phyloP scores from a whole-genome alignment of 37 sponge, comb jelly and placozoan species.

The Halisarca cf. caerulea region DNA sequence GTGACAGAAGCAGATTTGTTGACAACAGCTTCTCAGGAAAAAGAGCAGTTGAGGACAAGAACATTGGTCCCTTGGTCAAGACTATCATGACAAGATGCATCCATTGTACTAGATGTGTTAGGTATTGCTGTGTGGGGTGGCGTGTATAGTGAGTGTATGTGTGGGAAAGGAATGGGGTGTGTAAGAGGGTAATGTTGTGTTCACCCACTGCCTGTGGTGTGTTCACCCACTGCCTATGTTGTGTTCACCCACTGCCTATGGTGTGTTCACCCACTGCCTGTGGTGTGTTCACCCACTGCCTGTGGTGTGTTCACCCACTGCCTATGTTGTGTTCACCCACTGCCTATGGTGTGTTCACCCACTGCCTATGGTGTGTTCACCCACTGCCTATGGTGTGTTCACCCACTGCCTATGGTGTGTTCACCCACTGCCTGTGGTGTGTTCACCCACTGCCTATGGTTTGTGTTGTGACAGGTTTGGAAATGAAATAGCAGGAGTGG shows the following conservation, averaged over 20 bases:
- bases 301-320: no score
- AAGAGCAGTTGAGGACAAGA: slow-evolving; percentile 98
- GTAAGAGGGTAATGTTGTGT: not conserved
- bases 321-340: no score
- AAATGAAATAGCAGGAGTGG: slow-evolving; percentile 93
- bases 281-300: no score
- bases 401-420: no score
- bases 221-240: no score
- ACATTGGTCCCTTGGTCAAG: slow-evolving; percentile 97
- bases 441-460: not conserved
- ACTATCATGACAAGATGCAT: slow-evolving; percentile 99
- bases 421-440: no score
- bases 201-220: not conserved
- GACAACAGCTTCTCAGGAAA: slow-evolving; percentile 89
- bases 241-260: no score
- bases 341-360: no score
- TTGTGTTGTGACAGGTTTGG: slow-evolving; percentile 68
- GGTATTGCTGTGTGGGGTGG: no score
- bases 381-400: no score
- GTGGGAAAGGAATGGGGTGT: not conserved
- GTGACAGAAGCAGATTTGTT: slow-evolving; percentile 92
- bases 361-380: no score
- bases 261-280: no score
- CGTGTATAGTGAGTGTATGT: slow-evolving; percentile 21
- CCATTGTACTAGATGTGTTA: slow-evolving; percentile 94